Evolutionary conservation across 2,888 invertebrate genomes (phyloP), one percentile per base, ranked within the genome.

Genomic region (Phrixothrix hirtus): DNA sequence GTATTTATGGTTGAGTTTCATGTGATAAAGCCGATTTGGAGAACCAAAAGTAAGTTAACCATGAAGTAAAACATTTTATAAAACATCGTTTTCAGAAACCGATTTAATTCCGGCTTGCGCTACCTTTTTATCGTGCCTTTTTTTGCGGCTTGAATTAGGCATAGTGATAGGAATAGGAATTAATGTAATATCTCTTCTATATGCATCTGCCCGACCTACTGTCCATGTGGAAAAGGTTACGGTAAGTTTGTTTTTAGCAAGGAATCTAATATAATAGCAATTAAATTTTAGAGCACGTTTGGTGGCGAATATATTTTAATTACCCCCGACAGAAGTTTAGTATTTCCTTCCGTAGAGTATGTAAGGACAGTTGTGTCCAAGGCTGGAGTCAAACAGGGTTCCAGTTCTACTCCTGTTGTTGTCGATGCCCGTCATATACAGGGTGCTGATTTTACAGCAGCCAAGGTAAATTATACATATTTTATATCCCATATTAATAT

Each of bases 301-400:
- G 82, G 81, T 13, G 76, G 74, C 59, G 81, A 83, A 51, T 83
- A 82, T 64, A 70, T 83, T 25, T 73, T 79, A 27, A 80, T 83
- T 31, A 83, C 81, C 1, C 84, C 84, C 0, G 83, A 84, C 61
- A 75, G 84, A 60, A 84, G 83, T 66, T 74, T 85, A 15, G 78
- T 80, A 1, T 86, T 85, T 68, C 85, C 85, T 10, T 83, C 84
- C 3, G 83, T 84, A 2, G 84, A 84, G 57, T 84, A 85, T 63
- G 82, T 85, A 1, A 75, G 83, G 45, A 74, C 77, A 34, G 83
- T 88, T 57, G 84, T 94, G 52, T 83, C 85, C 67, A 90, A 90
- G 77, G 87, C 84, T 10, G 87, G 83, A 11, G 76, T 79, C 6
- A 79, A 81, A 60, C 79, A 80, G 47, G 82, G 81, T n/a, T 79